Evolutionary conservation across 2,113 vertebrate species (phyloP).

Genomic region (Serilophus lunatus): DNA sequence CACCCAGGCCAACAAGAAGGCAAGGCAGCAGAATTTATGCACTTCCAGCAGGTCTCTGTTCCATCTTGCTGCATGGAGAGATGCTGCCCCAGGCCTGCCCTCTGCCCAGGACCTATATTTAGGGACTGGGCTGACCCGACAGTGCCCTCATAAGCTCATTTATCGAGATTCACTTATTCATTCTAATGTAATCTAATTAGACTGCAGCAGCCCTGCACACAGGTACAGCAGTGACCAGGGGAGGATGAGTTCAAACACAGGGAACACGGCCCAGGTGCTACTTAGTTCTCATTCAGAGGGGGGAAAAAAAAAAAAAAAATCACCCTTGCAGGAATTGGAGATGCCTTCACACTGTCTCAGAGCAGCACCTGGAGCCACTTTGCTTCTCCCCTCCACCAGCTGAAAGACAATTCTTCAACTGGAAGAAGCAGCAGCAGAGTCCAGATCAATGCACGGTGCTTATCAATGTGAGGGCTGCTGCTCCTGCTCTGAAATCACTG

Average conservation of each 20-base stretch:
- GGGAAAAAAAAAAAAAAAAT: fast-evolving
- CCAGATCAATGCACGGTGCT: fast-evolving
- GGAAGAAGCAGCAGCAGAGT: background rate
- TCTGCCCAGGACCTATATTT: constrained; percentile 28
- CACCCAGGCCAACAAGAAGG: background rate
- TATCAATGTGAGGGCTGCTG: fast-evolving
- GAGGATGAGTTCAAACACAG: background rate
- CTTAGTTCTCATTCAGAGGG: fast-evolving
- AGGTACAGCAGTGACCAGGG: background rate
- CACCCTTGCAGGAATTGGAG: background rate
- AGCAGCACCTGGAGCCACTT: background rate
- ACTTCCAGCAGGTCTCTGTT: background rate
- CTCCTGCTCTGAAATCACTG: background rate
- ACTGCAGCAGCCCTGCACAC: background rate
- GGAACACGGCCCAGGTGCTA: background rate
- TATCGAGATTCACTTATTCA: constrained; percentile 51
- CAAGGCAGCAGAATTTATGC: background rate
- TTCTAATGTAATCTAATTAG: constrained; percentile 53
- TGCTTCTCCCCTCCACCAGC: background rate
- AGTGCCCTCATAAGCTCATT: constrained; percentile 51
- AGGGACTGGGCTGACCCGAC: background rate
- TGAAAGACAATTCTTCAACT: background rate
- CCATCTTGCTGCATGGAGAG: background rate
- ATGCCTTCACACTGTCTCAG: fast-evolving
- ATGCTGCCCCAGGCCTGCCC: background rate